Conservation (phyloP, 2,797 vertebrate species). For the Columba guinea region DNA sequence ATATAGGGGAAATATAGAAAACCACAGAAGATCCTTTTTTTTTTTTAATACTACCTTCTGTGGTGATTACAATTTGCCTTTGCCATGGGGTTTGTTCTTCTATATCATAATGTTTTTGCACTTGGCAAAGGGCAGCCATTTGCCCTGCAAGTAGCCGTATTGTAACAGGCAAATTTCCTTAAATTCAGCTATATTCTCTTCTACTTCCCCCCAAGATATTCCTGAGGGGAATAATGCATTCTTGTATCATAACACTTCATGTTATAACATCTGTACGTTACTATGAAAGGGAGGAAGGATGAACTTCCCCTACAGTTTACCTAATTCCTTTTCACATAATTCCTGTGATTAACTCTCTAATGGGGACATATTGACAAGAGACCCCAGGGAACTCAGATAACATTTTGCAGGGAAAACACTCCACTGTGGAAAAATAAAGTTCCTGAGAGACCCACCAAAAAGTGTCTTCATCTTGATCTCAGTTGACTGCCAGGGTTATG, state of each 20-base stretch:
- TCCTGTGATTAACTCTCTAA: neutral
- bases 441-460: neutral
- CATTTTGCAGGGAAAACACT: neutral
- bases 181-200: neutral
- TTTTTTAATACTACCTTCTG: neutral
- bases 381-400: neutral
- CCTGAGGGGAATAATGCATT: neutral
- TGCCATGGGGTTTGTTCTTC: neutral
- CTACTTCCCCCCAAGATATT: neutral
- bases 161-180: neutral
- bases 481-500: neutral
- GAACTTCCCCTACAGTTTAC: neutral
- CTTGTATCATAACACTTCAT: neutral
- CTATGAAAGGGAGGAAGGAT: neutral
- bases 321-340: neutral
- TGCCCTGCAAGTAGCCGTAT: neutral
- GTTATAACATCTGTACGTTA: neutral
- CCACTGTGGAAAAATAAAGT: neutral
- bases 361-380: neutral
- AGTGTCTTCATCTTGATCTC: neutral
- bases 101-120: neutral
- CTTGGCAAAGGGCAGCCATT: neutral
- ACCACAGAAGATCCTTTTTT: neutral
- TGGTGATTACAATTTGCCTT: neutral
- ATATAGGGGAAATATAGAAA: neutral